Conservation (phyloP, 1,140 invertebrate species). For the Lordiphosa collinella region DNA sequence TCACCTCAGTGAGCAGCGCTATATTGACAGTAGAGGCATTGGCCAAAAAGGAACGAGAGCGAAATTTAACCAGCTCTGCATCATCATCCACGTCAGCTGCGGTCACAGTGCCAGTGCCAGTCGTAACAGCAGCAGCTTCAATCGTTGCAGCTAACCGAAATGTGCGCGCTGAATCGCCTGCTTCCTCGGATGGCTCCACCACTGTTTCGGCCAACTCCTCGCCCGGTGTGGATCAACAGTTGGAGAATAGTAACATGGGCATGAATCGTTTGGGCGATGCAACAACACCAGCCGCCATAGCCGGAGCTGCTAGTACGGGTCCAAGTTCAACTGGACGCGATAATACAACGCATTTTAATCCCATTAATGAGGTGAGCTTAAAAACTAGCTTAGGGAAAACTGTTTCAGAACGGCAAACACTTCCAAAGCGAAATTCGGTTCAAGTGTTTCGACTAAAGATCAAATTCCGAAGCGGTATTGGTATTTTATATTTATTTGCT, state of each 20-base stretch:
- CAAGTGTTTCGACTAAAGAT: too few relatives aligned
- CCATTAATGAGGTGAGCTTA: slow-evolving; percentile 66
- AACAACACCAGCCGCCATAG: slow-evolving; percentile 2
- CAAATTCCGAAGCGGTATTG: too few relatives aligned
- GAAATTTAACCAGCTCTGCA: not conserved
- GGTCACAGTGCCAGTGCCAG: slow-evolving; percentile 29
- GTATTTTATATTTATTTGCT: too few relatives aligned
- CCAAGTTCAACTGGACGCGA: slow-evolving; percentile 19
- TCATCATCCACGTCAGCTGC: slow-evolving; percentile 51
- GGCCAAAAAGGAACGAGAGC: slow-evolving; percentile 65
- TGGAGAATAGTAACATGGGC: slow-evolving; percentile 81
- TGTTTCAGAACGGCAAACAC: too few relatives aligned
- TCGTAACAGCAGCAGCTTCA: slow-evolving; percentile 22
- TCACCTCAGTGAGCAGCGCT: slow-evolving; percentile 25
- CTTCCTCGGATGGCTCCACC: slow-evolving; percentile 84
- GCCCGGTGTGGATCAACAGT: slow-evolving; percentile 85
- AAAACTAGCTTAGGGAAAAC: too few relatives aligned
- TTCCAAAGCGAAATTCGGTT: too few relatives aligned
- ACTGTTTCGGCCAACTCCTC: slow-evolving; percentile 89
- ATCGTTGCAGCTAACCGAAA: slow-evolving; percentile 56
- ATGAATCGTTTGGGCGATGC: slow-evolving; percentile 50
- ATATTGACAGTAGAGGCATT: slow-evolving; percentile 63
- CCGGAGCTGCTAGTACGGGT: not conserved
- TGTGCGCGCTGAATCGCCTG: slow-evolving; percentile 74
- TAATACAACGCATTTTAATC: slow-evolving; percentile 71